phyloP scores from a whole-genome alignment of 2,797 vertebrate genomes.

The Pangasius krempfi region DNA sequence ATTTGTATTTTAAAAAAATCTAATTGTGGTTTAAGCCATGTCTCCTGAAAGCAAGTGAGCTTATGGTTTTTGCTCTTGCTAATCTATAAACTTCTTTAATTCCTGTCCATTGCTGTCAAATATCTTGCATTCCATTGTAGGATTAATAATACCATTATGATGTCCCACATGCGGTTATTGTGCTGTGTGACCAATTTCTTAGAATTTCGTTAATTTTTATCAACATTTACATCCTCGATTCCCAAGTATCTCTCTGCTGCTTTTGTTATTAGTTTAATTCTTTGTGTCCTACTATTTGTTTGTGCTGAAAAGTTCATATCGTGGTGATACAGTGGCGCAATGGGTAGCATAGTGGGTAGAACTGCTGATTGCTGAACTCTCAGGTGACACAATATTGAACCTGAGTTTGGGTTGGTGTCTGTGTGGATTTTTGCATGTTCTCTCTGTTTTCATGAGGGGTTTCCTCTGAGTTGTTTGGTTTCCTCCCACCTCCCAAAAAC shows the following conservation, averaged over 20 bases:
- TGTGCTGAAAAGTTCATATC: background rate
- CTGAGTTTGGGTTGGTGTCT: background rate
- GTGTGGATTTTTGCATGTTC: background rate
- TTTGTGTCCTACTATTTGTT: background rate
- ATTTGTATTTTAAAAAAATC: too few relatives aligned
- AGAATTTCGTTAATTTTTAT: background rate
- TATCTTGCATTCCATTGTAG: background rate
- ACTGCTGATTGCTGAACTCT: too few relatives aligned
- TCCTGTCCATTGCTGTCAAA: background rate
- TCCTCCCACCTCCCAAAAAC: background rate
- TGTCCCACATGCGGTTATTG: background rate
- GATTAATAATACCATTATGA: background rate
- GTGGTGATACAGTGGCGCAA: background rate
- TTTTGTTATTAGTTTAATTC: background rate
- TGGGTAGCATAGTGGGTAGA: background rate
- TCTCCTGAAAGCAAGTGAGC: too few relatives aligned
- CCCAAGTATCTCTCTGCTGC: background rate
- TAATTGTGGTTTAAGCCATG: too few relatives aligned
- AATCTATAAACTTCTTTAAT: background rate
- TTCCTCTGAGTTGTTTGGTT: background rate
- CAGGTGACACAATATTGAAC: background rate
- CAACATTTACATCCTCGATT: background rate
- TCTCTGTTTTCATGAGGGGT: background rate
- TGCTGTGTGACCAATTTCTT: background rate
- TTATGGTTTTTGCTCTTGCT: background rate